Base-by-base conservation (phyloP, 1,140 invertebrate species). In the Monochamus saltuarius region DNA sequence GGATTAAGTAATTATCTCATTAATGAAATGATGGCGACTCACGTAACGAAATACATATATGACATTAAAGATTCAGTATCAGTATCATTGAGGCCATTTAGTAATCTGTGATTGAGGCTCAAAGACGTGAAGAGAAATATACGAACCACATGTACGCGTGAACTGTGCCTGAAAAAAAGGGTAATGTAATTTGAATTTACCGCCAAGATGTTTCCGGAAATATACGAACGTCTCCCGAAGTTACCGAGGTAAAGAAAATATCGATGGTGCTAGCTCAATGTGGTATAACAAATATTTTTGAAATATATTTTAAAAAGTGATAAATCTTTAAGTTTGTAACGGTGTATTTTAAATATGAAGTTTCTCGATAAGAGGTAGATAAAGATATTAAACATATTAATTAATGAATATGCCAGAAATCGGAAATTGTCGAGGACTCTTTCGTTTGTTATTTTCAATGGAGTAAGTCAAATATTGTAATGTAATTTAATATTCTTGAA, bases 381-480 rank as follows among this genome's bases (percentile, higher is more conserved):
- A 10, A 19, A 16, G 1, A 14, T 13, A 11, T 46, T 42, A 49
- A 22, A 55, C 45, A 39, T 42, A 45, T 37, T 60, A 46, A 60
- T 60, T 61, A 49, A 61, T 29, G 56, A 61, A 56, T 22, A 61
- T 60, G 59, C 50, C 53, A 51, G 53, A 60, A 60, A 47, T 36
- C 42, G 59, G 22, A 35, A 54, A 36, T 60, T 42, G 50, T 55
- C 22, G 54, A 13, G 34, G 36, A 36, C 59, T 46, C 37, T 60
- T 55, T 35, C 47, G 29, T 22, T 54, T 60, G 22, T 13, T 53
- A 59, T 52, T 52, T 52, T 59, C 40, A 52, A 60, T 60, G 58
- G 50, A 60, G 58, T 60, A 60, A 60, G 58, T 60, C 53, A 46
- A 46, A 60, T 54, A 38, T 45, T 37, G 16, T 34, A 37, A 2